These are phyloP conservation scores for Zaprionus taronus DNA, from an alignment of 1,140 invertebrate species.

Conservation along the genomic window DNA sequence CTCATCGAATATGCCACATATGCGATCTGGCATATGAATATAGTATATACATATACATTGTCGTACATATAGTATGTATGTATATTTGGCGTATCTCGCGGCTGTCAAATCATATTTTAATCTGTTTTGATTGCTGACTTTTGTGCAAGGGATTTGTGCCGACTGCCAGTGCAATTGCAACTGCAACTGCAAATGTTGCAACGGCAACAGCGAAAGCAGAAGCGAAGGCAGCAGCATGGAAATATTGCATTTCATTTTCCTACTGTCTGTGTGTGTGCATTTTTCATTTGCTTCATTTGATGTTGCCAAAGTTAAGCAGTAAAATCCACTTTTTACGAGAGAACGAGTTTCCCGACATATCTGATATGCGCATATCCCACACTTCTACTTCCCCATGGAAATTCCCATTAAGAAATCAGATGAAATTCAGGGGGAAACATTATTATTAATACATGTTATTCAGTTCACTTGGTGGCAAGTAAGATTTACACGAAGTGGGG, in stretches of 20 bases:
- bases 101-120: slow-evolving; percentile 84
- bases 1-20: slow-evolving; percentile 36
- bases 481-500: neutral
- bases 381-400: neutral
- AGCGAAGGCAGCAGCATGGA: slow-evolving; percentile 43
- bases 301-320: slow-evolving; percentile 75
- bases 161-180: slow-evolving; percentile 25
- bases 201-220: slow-evolving; percentile 18
- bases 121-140: slow-evolving; percentile 84
- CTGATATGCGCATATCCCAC: slow-evolving; percentile 39
- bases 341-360: slow-evolving; percentile 39
- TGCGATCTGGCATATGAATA: slow-evolving; percentile 51
- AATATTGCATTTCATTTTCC: slow-evolving; percentile 83
- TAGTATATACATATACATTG: slow-evolving; percentile 22
- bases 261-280: slow-evolving; percentile 30
- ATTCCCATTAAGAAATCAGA: neutral
- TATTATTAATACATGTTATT: neutral
- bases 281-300: slow-evolving; percentile 77
- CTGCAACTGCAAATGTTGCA: slow-evolving; percentile 38
- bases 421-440: neutral
- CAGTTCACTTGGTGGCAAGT: neutral
- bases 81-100: slow-evolving; percentile 63
- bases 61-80: slow-evolving; percentile 29
- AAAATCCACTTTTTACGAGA: slow-evolving; percentile 81
- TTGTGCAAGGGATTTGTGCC: slow-evolving; percentile 81